phyloP scores from a whole-genome alignment of 2,113 vertebrate species.

The Aythya baeri region DNA sequence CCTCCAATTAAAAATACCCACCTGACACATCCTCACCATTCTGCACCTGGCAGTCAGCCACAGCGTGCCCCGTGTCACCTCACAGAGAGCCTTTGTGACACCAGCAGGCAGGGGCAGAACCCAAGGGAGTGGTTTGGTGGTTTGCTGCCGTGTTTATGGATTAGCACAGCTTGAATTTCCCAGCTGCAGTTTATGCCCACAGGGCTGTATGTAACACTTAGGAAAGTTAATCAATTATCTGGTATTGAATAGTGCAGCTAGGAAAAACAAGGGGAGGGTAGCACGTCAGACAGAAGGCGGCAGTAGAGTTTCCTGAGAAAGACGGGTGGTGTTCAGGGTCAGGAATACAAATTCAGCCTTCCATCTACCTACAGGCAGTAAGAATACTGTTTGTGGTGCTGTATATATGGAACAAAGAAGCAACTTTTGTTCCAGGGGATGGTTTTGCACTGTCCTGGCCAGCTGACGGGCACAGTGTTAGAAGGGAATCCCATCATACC shows the following conservation, averaged over 20 bases:
- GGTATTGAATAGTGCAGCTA: accelerated
- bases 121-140: accelerated
- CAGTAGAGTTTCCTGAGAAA: not conserved
- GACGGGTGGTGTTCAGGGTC: not conserved
- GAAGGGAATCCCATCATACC: not conserved
- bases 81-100: not conserved
- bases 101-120: accelerated
- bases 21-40: accelerated
- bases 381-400: accelerated
- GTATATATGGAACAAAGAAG: not conserved
- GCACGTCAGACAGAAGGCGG: not conserved
- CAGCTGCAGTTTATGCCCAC: not conserved
- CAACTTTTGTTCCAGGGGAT: not conserved
- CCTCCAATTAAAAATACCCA: not conserved
- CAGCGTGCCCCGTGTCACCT: not conserved
- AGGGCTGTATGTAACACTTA: not conserved
- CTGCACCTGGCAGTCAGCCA: not conserved
- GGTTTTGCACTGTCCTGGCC: accelerated
- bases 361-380: not conserved
- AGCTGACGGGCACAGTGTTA: not conserved
- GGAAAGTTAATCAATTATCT: not conserved
- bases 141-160: not conserved
- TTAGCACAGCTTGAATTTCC: not conserved
- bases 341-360: not conserved
- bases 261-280: not conserved